Evolutionary conservation across 2,113 vertebrate species (phyloP), one percentile per base, ranked within the genome.

Genomic region (Oreocharis arfaki): DNA sequence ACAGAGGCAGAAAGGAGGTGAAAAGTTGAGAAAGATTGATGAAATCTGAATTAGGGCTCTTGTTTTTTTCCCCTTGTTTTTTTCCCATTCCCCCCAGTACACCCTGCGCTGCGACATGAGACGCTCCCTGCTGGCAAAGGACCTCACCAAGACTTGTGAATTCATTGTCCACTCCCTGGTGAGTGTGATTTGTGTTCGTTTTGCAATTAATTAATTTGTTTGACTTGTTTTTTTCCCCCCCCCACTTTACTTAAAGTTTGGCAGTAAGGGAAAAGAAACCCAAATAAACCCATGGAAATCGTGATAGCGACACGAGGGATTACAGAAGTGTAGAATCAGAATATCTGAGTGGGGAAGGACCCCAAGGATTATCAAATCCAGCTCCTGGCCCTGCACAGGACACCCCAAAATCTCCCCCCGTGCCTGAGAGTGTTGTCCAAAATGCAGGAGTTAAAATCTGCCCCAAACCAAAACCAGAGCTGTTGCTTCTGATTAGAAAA

Each of bases 151-250:
- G 98, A 99, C 97, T 70, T 99, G 99, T 60, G 99, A 99, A 92
- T 99, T 99, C 97, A 99, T 99, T 84, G 97, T 99, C 5, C 99
- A 99, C 95, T 98, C 98, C 24, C 97, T 98, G 76, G 99, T 99
- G 96, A 98, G 98, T 85, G 18, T 60, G 37, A 1, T n/a, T 79
- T 44, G 19, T 50, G 11, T 13, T 59, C 32, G 27, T 37, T 44
- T 18, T 15, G 44, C 11, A 33, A 1, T 68, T 68, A 5, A 37
- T 86, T 52, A 0, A 3, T 10, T 32, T 3, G 16, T 53, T 35
- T 10, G 1, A 44, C 37, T 52, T 16, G 16, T 35, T 23, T 19
- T 44, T 8, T 6, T 1, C 1, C 4, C 6, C 11, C 6, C 2
- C n/a, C 8, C 22, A 5, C 14, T 52, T 82, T 8, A 44, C 18